These are phyloP conservation scores for Penaeus vannamei DNA, from an alignment of 1,140 invertebrate species.

Conservation along the genomic window DNA sequence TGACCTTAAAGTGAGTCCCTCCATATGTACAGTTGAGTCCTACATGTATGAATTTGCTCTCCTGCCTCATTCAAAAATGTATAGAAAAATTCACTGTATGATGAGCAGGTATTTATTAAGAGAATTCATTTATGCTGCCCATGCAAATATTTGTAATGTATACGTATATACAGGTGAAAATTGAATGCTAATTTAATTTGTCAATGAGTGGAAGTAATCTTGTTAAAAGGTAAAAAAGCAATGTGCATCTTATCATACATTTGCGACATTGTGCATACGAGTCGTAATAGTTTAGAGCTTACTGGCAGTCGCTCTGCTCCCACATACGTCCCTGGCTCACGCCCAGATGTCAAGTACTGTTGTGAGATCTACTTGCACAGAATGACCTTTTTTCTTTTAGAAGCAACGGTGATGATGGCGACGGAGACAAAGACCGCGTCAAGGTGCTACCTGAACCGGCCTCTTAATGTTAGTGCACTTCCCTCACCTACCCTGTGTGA, in stretches of 20 bases:
- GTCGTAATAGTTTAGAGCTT: conserved; percentile 57
- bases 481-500: conserved; percentile 3
- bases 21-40: conserved; percentile 50
- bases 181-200: neutral
- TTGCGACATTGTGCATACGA: conserved; percentile 48
- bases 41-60: conserved; percentile 20
- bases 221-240: neutral
- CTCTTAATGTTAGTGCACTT: conserved; percentile 48
- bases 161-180: no score
- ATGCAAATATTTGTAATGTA: no score
- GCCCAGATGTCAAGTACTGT: neutral
- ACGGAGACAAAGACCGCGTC: neutral
- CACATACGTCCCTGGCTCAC: conserved; percentile 43
- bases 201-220: neutral
- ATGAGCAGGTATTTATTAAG: no score
- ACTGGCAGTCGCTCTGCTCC: conserved; percentile 51
- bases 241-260: conserved; percentile 52
- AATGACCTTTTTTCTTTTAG: no score
- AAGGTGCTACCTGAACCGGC: conserved; percentile 47
- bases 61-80: neutral
- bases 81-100: no score
- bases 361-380: no score
- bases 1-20: conserved; percentile 54
- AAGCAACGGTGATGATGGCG: no score
- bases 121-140: no score